These are phyloP conservation scores for Apogon hyalosoma DNA, from an alignment of 2,797 vertebrate genomes.

Conservation along the genomic window DNA sequence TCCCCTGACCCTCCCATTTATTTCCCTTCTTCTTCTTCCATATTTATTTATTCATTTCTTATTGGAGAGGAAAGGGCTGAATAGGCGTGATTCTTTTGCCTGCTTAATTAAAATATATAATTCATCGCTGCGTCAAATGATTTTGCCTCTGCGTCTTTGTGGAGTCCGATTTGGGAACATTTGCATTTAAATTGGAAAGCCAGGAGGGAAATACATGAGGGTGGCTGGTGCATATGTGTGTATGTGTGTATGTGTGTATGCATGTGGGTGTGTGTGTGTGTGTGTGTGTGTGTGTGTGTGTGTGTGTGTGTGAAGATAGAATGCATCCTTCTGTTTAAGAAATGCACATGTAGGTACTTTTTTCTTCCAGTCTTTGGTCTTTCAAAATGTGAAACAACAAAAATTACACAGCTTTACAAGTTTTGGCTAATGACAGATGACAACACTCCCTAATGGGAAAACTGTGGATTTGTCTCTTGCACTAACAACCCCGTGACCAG, in stretches of 20 bases:
- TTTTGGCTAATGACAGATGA: conserved; percentile 1
- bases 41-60: conserved; percentile 84
- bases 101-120: conserved; percentile 89
- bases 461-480: neutral
- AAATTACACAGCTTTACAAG: conserved; percentile 14
- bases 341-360: conserved; percentile 35
- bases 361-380: conserved; percentile 11
- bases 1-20: conserved; percentile 57
- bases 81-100: conserved; percentile 75
- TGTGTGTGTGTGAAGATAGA: conserved; percentile 42
- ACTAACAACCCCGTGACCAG: conserved; percentile 3
- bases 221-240: conserved; percentile 33
- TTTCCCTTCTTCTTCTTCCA: conserved; percentile 53
- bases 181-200: conserved; percentile 89
- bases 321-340: conserved; percentile 54
- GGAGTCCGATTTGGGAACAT: conserved; percentile 83
- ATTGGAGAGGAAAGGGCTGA: conserved; percentile 78
- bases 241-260: conserved; percentile 11
- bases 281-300: conserved; percentile 29
- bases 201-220: conserved; percentile 74
- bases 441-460: conserved; percentile 22
- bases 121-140: conserved; percentile 80
- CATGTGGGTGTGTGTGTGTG: no score
- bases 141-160: conserved; percentile 78
- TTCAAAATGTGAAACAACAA: conserved; percentile 12